Conservation (phyloP, 2,888 invertebrate species). For the Machimus rusticus region DNA sequence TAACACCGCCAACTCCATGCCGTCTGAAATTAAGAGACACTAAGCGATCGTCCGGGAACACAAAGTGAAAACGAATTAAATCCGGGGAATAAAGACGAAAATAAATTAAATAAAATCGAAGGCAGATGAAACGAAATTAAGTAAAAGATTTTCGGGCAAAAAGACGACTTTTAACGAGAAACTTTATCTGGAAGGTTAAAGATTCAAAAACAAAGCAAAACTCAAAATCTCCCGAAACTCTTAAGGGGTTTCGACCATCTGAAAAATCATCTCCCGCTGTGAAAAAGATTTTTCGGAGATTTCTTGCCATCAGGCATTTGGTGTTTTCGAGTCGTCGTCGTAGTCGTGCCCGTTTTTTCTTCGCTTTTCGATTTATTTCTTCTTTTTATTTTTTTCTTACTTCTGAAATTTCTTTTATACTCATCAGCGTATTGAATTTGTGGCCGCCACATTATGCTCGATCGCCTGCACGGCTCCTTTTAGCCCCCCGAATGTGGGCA, state of each 20-base stretch:
- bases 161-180: conserved; percentile 35
- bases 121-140: conserved; percentile 25
- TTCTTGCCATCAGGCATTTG: conserved; percentile 36
- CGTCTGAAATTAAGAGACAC: conserved; percentile 19
- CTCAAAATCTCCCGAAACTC: conserved; percentile 35
- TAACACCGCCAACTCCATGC: not conserved
- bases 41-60: not conserved
- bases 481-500: conserved; percentile 5
- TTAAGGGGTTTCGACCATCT: conserved; percentile 44
- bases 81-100: conserved; percentile 16
- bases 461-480: not conserved
- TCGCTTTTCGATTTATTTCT: not conserved
- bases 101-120: conserved; percentile 23
- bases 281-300: conserved; percentile 41
- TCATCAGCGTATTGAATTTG: conserved; percentile 16
- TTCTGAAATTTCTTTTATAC: conserved; percentile 32
- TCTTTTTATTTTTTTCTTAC: not conserved
- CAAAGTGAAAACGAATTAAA: conserved; percentile 29
- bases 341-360: not conserved
- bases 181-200: conserved; percentile 28
- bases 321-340: conserved; percentile 12
- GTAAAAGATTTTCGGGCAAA: conserved; percentile 24
- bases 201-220: conserved; percentile 22
- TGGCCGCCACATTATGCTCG: conserved; percentile 1
- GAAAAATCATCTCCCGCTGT: conserved; percentile 48